Conservation (phyloP, 2,797 vertebrate species). For the Chelon labrosus region DNA sequence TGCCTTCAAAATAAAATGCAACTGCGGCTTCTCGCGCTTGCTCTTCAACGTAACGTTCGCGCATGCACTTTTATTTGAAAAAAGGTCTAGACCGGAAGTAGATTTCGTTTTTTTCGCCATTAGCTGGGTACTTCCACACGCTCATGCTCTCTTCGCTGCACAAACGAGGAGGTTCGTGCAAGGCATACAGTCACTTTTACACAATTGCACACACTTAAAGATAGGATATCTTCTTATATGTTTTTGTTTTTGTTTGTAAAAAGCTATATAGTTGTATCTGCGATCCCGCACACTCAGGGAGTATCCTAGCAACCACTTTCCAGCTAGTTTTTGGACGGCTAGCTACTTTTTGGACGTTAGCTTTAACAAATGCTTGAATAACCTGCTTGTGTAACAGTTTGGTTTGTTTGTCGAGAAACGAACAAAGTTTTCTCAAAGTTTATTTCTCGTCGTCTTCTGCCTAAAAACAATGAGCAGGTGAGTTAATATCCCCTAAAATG, state of each 20-base stretch:
- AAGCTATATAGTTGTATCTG: background rate
- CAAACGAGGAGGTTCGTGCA: background rate
- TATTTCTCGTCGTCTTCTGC: too few species aligned
- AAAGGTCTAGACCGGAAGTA: background rate
- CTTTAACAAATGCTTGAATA: background rate
- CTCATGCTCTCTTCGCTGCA: background rate
- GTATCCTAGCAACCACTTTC: background rate
- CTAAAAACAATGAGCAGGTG: background rate
- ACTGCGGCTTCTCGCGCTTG: fast-evolving
- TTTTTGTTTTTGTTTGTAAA: background rate
- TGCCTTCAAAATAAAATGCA: conserved; percentile 45
- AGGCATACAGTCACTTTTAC: too few species aligned
- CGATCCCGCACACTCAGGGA: background rate
- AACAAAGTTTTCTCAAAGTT: background rate
- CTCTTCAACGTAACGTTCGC: fast-evolving
- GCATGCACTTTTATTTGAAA: conserved; percentile 35
- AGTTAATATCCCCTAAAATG: background rate
- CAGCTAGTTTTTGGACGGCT: too few species aligned
- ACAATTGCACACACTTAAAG: background rate
- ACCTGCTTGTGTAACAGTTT: background rate
- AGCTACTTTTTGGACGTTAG: background rate
- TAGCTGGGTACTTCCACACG: background rate
- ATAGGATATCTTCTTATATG: background rate
- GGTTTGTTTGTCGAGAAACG: background rate
- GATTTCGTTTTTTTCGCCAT: fast-evolving